Evolutionary conservation across 2,797 vertebrate genomes (phyloP), one percentile per base, ranked within the genome.

Genomic region (Crax fasciolata): DNA sequence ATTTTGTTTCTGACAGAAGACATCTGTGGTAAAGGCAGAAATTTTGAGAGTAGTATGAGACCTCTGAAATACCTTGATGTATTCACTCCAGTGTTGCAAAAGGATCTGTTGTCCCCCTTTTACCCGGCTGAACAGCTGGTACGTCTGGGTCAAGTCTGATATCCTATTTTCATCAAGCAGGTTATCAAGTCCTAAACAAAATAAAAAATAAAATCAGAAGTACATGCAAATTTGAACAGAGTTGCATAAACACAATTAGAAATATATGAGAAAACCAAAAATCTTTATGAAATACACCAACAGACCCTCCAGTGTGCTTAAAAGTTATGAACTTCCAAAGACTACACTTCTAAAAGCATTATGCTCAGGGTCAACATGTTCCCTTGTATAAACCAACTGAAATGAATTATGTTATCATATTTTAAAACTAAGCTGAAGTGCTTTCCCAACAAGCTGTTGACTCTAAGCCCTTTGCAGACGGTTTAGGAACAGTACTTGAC

Each of bases 11-110:
- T 84, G 12, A 78, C 1, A 83, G 6, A 90, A 43, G 28, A 55
- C 65, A 81, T 17, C 38, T 6, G 46, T 14, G 39, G 0, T 62
- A 66, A 84, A 17, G 63, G 48, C 59, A 76, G 18, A 28, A 4
- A 51, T 62, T 84, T 54, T 68, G 13, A 49, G 4, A n/a, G 13
- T 6, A 85, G 51, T 51, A 84, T 62, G 3, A 57, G 16, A 74
- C 27, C 30, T 93, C 61, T 67, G 18, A 92, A 74, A 77, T 98
- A 98, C 98, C 97, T 98, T 98, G 89, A 98, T 98, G 79, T 98
- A 98, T 93, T 98, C 98, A 72, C 98, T 98, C 98, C 98, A 98
- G 8, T 98, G 98, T 27, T 98, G 98, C 80, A 98, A 91, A 76
- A 98, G 97, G 20, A 97, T 97, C 84, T 97, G 97, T 95, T 98